Evolutionary conservation across 2,888 invertebrate genomes (phyloP).

Genomic region (Oscheius sp.): DNA sequence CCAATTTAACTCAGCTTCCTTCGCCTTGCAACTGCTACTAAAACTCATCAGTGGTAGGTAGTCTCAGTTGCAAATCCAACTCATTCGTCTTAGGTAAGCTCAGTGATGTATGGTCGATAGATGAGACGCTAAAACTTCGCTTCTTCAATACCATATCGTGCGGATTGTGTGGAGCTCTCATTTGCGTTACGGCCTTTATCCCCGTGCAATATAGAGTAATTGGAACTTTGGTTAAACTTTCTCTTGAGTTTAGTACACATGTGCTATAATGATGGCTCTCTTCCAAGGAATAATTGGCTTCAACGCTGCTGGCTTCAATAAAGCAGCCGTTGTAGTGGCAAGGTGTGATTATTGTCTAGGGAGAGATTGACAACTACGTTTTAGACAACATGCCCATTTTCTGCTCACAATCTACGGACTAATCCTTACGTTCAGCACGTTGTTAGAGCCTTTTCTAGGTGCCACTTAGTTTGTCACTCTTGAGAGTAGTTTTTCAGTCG

Average conservation of each 20-base stretch:
- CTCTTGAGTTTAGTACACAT: constrained; percentile 15
- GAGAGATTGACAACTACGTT: neutral
- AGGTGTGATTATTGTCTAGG: constrained; percentile 19
- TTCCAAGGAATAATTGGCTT: constrained; percentile 41
- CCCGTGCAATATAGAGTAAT: constrained; percentile 32
- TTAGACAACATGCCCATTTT: constrained; percentile 37
- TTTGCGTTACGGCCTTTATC: constrained; percentile 36
- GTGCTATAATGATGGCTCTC: constrained; percentile 33
- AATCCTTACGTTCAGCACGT: constrained; percentile 31
- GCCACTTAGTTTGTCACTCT: neutral
- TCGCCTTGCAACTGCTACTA: constrained; percentile 33
- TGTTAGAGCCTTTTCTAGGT: constrained; percentile 33
- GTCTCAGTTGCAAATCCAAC: neutral
- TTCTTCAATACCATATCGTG: constrained; percentile 45
- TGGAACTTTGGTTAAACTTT: neutral
- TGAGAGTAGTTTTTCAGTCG: constrained; percentile 11
- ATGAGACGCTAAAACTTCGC: constrained; percentile 32
- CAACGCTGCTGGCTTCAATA: constrained; percentile 47
- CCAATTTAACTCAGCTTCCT: constrained; percentile 33
- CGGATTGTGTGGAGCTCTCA: constrained; percentile 36
- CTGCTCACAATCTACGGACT: constrained; percentile 34
- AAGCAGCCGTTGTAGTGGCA: constrained; percentile 38
- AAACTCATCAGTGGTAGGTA: constrained; percentile 40
- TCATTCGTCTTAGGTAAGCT: constrained; percentile 23
- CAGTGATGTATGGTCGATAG: constrained; percentile 21